Evolutionary conservation across 2,797 vertebrate species (phyloP), one percentile per base, ranked within the genome.

Genomic region (Poecile montanus): DNA sequence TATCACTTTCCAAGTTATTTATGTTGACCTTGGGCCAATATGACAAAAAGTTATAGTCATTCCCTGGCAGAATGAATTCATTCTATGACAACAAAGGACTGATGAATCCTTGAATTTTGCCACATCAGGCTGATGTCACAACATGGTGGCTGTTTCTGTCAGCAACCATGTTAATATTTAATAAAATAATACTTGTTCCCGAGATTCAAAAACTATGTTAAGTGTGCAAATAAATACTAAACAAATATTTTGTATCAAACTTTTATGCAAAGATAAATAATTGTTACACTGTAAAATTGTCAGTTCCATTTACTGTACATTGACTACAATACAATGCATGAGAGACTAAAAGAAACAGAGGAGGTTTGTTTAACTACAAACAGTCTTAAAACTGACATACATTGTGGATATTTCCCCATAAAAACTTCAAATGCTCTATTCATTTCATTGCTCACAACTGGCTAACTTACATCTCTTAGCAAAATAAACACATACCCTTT

Each of bases 221-320:
- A 76, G 27, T 44, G 51, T 89, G 77, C 72, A 95, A 97, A 98
- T 96, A 97, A 97, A 97, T 91, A 97, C 65, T 95, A 78, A 96
- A 96, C 93, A 96, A 89, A 86, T 71, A 73, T 96, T 97, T 98
- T 97, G 92, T 98, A 98, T 98, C 96, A 98, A 98, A 98, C 73
- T 95, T 97, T 97, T 98, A 97, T 95, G 97, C 94, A 98, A 98
- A 98, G 97, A 97, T 98, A 98, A 98, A 98, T 97, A 97, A 96
- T 82, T 97, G 74, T 96, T 96, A 97, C 96, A 98, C 75, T 94
- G 91, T 92, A 98, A 98, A 98, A 97, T 53, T 91, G 89, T 96
- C 91, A 85, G 89, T 96, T 96, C 89, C 95, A 95, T 96, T 96
- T 97, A 97, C 94, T 96, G 89, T 97, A 97, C 93, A 94, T 96